Conservation (phyloP, 2,113 vertebrate species). For the Benthochromis sp. region DNA sequence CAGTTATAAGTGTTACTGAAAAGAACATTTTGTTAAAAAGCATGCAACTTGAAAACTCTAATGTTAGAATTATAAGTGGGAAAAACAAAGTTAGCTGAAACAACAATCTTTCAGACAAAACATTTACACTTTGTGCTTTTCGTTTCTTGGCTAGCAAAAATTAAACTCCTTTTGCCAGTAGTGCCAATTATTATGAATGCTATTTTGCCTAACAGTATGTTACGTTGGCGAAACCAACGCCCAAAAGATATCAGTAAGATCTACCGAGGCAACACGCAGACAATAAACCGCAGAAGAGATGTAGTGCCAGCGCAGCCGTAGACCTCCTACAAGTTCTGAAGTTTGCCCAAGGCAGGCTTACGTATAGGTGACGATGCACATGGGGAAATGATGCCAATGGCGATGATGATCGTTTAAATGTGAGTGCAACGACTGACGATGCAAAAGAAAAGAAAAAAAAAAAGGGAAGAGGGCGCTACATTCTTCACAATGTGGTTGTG, state of each 20-base stretch:
- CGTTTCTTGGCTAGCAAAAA: conserved; percentile 86
- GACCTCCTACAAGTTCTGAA: conserved; percentile 70
- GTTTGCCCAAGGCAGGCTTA: conserved; percentile 29
- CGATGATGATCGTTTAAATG: conserved; percentile 20
- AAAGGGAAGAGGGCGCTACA: conserved; percentile 41
- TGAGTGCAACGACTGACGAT: conserved; percentile 47
- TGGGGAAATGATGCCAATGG: conserved; percentile 12
- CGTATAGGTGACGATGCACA: conserved; percentile 21
- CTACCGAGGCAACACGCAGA: conserved; percentile 44
- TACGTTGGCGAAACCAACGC: conserved; percentile 45
- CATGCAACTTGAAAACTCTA: conserved; percentile 96
- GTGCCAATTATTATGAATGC: conserved; percentile 98
- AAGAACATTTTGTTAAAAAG: conserved; percentile 95
- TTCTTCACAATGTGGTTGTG: conserved; percentile 56
- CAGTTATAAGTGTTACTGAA: conserved; percentile 93
- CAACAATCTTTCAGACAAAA: conserved; percentile 83
- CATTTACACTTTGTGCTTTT: conserved; percentile 79
- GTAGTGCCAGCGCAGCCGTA: conserved; percentile 68
- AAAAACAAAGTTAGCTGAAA: conserved; percentile 72
- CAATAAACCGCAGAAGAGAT: conserved; percentile 42
- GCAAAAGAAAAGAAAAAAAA: background rate
- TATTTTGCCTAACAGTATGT: conserved; percentile 83
- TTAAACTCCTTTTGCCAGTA: conserved; percentile 86
- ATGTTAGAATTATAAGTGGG: conserved; percentile 91
- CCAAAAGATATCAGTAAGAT: conserved; percentile 56